phyloP scores from a whole-genome alignment of 2,113 vertebrate genomes.

The Neodontobutis hainanensis region DNA sequence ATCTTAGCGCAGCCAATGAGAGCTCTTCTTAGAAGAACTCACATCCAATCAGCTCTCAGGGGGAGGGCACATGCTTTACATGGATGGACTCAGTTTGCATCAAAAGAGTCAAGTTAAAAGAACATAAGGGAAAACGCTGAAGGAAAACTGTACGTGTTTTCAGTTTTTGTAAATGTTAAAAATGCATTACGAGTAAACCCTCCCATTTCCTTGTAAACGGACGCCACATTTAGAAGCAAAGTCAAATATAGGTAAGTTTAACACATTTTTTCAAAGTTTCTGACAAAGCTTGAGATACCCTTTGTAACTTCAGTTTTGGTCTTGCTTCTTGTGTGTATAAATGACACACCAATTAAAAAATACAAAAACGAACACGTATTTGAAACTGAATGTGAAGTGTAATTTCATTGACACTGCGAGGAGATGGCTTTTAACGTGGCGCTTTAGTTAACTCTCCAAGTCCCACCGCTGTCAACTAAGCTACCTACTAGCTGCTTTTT shows the following conservation, averaged over 20 bases:
- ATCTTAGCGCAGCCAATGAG: slow-evolving; percentile 52
- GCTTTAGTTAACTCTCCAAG: slow-evolving; percentile 45
- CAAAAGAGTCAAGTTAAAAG: slow-evolving; percentile 49
- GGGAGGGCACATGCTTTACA: slow-evolving; percentile 24
- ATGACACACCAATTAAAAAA: background rate
- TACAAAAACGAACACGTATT: background rate
- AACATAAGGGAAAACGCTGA: slow-evolving; percentile 39
- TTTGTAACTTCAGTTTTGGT: background rate
- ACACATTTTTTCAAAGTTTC: slow-evolving; percentile 33
- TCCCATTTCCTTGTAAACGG: background rate
- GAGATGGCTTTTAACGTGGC: slow-evolving; percentile 65
- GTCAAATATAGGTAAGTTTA: slow-evolving; percentile 63
- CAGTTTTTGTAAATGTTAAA: background rate
- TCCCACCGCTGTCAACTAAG: slow-evolving; percentile 32
- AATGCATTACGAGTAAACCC: slow-evolving; percentile 18
- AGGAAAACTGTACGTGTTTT: slow-evolving; percentile 29
- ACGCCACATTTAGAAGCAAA: background rate
- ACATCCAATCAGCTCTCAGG: slow-evolving; percentile 62
- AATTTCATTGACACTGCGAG: background rate
- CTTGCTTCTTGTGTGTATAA: background rate
- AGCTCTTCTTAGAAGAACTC: fast-evolving
- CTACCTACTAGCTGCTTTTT: background rate
- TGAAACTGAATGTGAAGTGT: background rate
- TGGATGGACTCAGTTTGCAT: slow-evolving; percentile 60
- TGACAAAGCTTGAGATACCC: slow-evolving; percentile 39